phyloP scores from a whole-genome alignment of 2,797 vertebrate genomes.

The Sardinella longiceps region DNA sequence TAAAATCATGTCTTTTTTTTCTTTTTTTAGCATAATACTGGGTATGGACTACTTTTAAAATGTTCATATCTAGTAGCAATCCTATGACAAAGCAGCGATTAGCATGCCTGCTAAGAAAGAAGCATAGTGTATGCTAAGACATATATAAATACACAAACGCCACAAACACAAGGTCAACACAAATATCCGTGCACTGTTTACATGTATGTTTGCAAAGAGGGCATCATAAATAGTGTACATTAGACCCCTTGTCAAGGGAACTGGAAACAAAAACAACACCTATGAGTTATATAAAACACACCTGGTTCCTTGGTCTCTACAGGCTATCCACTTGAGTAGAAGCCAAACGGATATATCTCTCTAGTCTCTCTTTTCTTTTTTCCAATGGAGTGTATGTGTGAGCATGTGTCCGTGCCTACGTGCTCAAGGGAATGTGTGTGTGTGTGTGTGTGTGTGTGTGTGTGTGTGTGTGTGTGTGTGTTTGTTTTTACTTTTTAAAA shows the following conservation, averaged over 20 bases:
- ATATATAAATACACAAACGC: constrained; percentile 69
- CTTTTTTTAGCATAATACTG: constrained; percentile 69
- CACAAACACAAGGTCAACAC: constrained; percentile 66
- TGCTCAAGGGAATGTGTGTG: neutral
- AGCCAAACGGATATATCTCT: constrained; percentile 59
- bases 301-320: constrained; percentile 33
- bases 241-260: constrained; percentile 52
- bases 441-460: constrained; percentile 28
- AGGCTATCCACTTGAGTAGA: constrained; percentile 51
- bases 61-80: constrained; percentile 69
- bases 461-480: constrained; percentile 44
- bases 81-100: constrained; percentile 66
- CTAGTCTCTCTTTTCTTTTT: too few relatives aligned
- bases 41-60: constrained; percentile 71
- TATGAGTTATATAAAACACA: constrained; percentile 30
- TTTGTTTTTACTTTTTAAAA: neutral
- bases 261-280: constrained; percentile 38
- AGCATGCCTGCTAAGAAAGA: constrained; percentile 63
- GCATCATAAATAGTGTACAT: constrained; percentile 75
- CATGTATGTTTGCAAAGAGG: constrained; percentile 49
- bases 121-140: constrained; percentile 59
- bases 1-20: constrained; percentile 73
- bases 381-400: constrained; percentile 16
- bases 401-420: neutral
- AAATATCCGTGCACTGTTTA: constrained; percentile 56